Base-by-base conservation (phyloP, 2,888 invertebrate species). In the Hoplodrina ambigua region DNA sequence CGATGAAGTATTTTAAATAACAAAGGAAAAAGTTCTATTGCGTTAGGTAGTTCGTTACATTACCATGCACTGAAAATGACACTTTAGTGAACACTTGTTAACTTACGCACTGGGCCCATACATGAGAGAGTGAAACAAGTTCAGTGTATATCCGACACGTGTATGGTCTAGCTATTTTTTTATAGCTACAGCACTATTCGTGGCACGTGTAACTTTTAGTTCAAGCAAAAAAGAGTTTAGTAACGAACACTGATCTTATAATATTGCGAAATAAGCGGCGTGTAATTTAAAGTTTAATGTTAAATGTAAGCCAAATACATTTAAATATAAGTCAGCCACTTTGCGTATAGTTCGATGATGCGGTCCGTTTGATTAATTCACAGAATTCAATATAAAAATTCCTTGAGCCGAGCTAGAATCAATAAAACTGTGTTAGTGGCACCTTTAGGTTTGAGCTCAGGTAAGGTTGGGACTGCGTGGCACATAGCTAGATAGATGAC, bases 401-500 rank as follows among this genome's bases (percentile, higher is more conserved):
- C 41, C 37, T 11, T n/a, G 1, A 30, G 20, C 50, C 15, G 10
- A 13, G 17, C 46, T 46, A 17, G 17, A 49, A 37, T 4, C 60
- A 53, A 55, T 44, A 53, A 49, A 65, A 55, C 37, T 55, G 53
- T 50, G 50, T 61, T 41, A 55, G 56, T 15, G 8, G 13, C 25
- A 57, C 11, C 53, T 53, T 49, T 60, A 59, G 53, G 55, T 72
- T 52, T 56, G 54, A 74, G 25, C 7, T 59, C 61, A 83, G 80
- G 72, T 80, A 56, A 70, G 17, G 46, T 17, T 15, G 44, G 44
- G 44, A 15, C 46, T 46, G 50, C 68, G 19, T 13, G 17, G 37
- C 58, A 33, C 30, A 30, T n/a, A 25, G 46, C 75, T 37, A 37
- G 41, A 41, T 68, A 60, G 72, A 76, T 87, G 64, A 86, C 81